Percentiles rank a stretch among this genome's conserved stretches.
These are phyloP conservation scores for Plecturocebus donacophilus DNA, from an alignment of 2,113 vertebrate genomes.

Conservation along the genomic window DNA sequence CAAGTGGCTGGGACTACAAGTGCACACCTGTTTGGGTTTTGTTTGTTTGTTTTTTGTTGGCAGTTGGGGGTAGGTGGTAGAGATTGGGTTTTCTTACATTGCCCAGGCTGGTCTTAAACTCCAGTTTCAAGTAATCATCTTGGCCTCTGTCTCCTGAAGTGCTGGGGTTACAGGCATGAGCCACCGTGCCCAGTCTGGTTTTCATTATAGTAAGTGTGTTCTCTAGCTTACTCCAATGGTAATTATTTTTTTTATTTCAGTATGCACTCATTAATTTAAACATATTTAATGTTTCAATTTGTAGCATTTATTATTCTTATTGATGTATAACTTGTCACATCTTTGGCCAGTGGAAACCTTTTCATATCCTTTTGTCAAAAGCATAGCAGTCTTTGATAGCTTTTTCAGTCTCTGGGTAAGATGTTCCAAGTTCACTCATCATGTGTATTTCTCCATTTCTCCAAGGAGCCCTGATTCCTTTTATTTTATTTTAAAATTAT, in stretches of 20 bases:
- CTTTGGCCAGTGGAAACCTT: not conserved
- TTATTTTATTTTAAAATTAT: not conserved
- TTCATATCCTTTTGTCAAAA: not conserved
- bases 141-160: no score
- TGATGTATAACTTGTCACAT: not conserved
- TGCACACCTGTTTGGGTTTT: no score
- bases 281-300: not conserved
- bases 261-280: not conserved
- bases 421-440: not conserved
- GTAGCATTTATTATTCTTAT: not conserved
- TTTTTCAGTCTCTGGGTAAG: not conserved
- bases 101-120: no score
- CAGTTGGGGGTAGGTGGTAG: no score
- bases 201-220: not conserved
- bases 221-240: not conserved
- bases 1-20: no score
- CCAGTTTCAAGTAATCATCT: no score
- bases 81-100: no score
- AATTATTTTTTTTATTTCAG: not conserved
- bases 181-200: no score
- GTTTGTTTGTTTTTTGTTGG: no score
- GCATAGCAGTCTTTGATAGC: not conserved
- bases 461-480: not conserved
- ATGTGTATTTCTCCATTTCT: not conserved
- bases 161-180: no score